Base-by-base conservation (phyloP, 2,888 invertebrate genomes). In the Autographa pulchrina region DNA sequence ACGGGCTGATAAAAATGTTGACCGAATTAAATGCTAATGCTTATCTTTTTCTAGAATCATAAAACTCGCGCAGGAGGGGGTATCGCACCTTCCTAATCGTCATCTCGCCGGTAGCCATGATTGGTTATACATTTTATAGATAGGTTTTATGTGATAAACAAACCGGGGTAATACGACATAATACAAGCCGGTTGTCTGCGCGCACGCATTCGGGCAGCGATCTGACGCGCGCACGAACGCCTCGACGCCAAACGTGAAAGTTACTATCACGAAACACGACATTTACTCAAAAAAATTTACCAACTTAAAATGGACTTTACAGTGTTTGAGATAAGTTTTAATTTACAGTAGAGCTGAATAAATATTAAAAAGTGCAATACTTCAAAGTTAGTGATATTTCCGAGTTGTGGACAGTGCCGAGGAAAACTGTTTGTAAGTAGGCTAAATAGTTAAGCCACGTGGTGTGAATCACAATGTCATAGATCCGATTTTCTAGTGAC, bases 351-450 rank as follows among this genome's bases (percentile, higher is more conserved):
- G 38, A 0, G 16, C 11, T 13, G 54, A 56, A 65, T 52, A 41
- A 56, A 1, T 61, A 9, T 32, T 6, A 18, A 66, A 65, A 31
- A 62, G 68, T 71, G 64, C 0, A 63, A 61, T 70, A 59, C 38
- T n/a, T 69, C 32, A 52, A 31, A 70, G 31, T 63, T 75, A 32
- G 11, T 59, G 63, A 64, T 35, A 60, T 60, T 32, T 59, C 25
- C 31, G 32, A 66, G 54, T 58, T 61, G 71, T 65, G 69, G 59
- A 74, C n/a, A 41, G 52, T 59, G 16, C 20, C n/a, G 48, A 61
- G 68, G 59, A 66, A 59, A 68, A 63, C 61, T 58, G 60, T 70
- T 54, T 58, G 84, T 84, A 84, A 82, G 81, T 84, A 70, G 62
- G 66, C 38, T 64, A 65, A 75, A 74, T 83, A 74, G 48, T 70